Base-by-base conservation (phyloP, 2,113 vertebrate species). In the Bubalus kerabau region DNA sequence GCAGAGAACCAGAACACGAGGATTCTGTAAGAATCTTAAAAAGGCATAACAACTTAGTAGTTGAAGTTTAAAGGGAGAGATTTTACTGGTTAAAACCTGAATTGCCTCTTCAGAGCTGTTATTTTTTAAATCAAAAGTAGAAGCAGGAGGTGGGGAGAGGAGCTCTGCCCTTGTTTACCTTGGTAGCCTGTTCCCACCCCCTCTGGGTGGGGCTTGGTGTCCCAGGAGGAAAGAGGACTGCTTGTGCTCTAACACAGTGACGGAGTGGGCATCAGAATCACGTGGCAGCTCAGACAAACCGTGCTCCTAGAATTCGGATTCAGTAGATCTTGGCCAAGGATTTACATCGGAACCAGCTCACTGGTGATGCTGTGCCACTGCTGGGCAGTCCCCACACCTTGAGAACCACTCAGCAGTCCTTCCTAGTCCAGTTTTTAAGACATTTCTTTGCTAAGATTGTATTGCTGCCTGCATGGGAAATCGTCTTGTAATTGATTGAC, bases 61-160 rank as follows among this genome's bases (percentile, higher is more conserved):
- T 78, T 91, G 54, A 94, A 64, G 24, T 54, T 90, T 57, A 93
- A 80, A 93, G 90, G 62, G 23, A 83, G 48, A 32, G 46, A 23
- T 36, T 36, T 95, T 46, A 48, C 48, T 14, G 54, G 67, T 50
- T 57, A 32, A 89, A n/a, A 85, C 62, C 36, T 89, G 56, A 90
- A 32, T 48, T 95, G 19, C 74, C 59, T 90, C 78, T 97, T 95
- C 15, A 86, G 21, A 89, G 62, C 62, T 87, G 56, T 82, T 95
- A 32, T 43, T 90, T 97, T 40, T 91, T 91, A 57, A 19, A 71
- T 91, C 40, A 32, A 19, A 95, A 93, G 74, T 88, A 21, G 81
- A 81, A 81, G 2, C 15, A 2, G 36, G 43, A 57, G 30, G 40
- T 56, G 56, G 21, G 15, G 80, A 86, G 89, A 87, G 64, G 46